These are phyloP conservation scores for Orgyia antiqua DNA, from an alignment of 2,888 invertebrate species.

Conservation along the genomic window DNA sequence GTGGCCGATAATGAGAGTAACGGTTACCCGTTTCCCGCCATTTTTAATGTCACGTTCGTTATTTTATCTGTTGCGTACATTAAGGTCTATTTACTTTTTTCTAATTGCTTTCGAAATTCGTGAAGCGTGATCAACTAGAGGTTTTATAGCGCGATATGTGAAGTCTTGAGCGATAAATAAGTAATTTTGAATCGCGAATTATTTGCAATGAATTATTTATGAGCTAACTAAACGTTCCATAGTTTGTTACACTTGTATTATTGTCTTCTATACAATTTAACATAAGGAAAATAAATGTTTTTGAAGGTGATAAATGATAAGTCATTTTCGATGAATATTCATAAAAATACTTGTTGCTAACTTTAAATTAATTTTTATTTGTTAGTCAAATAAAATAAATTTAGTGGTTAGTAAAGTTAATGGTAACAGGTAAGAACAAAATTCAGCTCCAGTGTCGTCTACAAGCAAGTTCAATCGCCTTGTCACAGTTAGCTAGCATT, in stretches of 20 bases:
- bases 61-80: constrained; percentile 43
- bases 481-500: no score
- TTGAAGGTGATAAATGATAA: constrained; percentile 23
- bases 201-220: constrained; percentile 27
- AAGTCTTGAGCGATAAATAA: constrained; percentile 30
- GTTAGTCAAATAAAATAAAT: no score
- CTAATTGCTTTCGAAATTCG: constrained; percentile 44
- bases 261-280: constrained; percentile 21
- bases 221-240: constrained; percentile 19
- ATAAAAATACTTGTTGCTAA: no score
- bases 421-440: no score
- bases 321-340: constrained; percentile 14
- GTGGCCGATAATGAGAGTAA: constrained; percentile 54
- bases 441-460: no score
- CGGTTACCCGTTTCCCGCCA: constrained; percentile 55
- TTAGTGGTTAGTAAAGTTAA: no score
- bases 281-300: constrained; percentile 27
- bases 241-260: constrained; percentile 16
- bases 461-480: no score
- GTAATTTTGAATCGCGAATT: constrained; percentile 34
- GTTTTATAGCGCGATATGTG: constrained; percentile 29
- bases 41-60: constrained; percentile 47
- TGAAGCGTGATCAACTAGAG: constrained; percentile 37
- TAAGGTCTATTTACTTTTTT: constrained; percentile 51
- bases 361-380: no score